Evolutionary conservation across 37 sponge, comb jelly and placozoan genomes (phyloP).

Genomic region (Corticium candelabrum): DNA sequence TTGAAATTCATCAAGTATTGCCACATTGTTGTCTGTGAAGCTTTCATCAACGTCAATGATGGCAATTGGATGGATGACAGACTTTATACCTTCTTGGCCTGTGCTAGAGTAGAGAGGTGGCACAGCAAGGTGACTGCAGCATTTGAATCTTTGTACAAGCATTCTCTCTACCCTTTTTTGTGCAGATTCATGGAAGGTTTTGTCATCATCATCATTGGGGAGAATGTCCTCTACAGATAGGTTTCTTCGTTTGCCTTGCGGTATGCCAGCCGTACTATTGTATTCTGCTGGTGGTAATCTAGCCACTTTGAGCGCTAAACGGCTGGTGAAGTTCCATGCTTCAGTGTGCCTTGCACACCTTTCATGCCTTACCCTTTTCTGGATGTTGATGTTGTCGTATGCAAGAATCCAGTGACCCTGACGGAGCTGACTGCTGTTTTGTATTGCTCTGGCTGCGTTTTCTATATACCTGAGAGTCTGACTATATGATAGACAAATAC

Average conservation of each 20-base stretch:
- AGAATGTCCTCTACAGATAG: not conserved
- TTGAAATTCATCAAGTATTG: conserved; percentile 6
- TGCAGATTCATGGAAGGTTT: not conserved
- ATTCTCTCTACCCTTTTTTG: not conserved
- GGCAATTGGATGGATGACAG: conserved; percentile 5
- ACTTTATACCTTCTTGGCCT: too few relatives aligned
- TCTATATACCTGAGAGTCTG: not conserved
- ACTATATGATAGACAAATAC: not conserved
- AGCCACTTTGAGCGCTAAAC: not conserved
- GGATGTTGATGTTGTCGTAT: not conserved
- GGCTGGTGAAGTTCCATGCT: not conserved
- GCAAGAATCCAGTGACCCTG: not conserved
- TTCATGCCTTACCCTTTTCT: not conserved
- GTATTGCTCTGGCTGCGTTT: not conserved
- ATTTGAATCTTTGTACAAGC: too few relatives aligned
- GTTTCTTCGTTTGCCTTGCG: not conserved
- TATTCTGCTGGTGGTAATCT: not conserved
- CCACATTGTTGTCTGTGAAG: conserved; percentile 18
- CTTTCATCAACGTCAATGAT: conserved; percentile 27
- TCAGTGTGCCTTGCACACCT: not conserved
- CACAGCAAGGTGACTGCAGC: too few relatives aligned
- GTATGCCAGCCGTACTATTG: not conserved
- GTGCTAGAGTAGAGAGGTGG: not conserved
- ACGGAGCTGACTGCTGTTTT: not conserved
- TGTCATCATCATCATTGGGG: not conserved